Base-by-base conservation (phyloP, 2,888 invertebrate genomes). In the Eurytoma adleriae region DNA sequence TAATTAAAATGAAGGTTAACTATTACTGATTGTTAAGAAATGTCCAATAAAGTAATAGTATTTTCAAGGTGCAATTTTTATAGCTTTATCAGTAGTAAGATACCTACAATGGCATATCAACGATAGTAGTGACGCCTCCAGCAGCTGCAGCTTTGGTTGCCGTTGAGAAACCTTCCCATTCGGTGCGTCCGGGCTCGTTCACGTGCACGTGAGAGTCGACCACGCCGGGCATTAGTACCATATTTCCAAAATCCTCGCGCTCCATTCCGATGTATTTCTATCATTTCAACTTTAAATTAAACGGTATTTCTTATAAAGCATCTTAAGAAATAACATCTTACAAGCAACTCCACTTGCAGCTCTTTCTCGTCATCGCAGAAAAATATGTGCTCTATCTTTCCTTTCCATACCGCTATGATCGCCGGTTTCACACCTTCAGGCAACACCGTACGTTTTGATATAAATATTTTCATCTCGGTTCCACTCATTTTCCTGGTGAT, bases 171-270 rank as follows among this genome's bases (percentile, higher is more conserved):
- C 95, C 95, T 90, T 95, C 95, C 95, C 94, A 95, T 40, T 94
- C 93, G 0, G 93, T 94, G 59, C 95, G 91, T 0, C 95, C 95
- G 0, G 95, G 95, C 86, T 95, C 95, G 85, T 95, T 95, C 1
- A 95, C 93, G 83, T 95, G 95, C 5, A 95, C 95, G 87, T 95
- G 95, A 0, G 94, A 92, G 89, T 95, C 95, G 14, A 95, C 93
- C 1, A 94, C 91, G 0, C 95, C 95, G 0, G 95, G 93, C 94
- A 95, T 94, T 48, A 95, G 84, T 0, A 93, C 90, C 82, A 91
- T 88, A 80, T 92, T 89, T 0, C 91, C 92, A 83, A 92, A 92
- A 86, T 93, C 92, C 61, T 87, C 71, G 24, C 84, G 64, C 30
- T 48, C 71, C 18, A 84, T 83, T 1, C 79, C 79, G 4, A 83